These are phyloP conservation scores for Anguilla megastoma DNA, from an alignment of 2,797 vertebrate species.

Conservation along the genomic window DNA sequence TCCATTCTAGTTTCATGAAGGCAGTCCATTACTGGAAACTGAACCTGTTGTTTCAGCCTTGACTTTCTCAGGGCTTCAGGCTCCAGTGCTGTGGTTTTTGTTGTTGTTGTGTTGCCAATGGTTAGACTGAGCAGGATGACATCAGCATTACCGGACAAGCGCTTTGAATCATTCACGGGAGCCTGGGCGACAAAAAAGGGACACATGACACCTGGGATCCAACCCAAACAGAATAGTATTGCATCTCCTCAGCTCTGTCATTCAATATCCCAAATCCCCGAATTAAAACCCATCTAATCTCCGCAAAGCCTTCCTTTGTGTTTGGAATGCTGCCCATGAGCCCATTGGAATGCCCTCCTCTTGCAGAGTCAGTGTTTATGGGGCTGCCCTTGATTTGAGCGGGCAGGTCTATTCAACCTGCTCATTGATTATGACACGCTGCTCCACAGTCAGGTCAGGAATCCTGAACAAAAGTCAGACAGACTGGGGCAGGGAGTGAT, in stretches of 20 bases:
- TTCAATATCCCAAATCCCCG: slow-evolving; percentile 63
- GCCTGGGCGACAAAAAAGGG: slow-evolving; percentile 47
- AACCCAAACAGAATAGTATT: slow-evolving; percentile 52
- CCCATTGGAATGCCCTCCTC: slow-evolving; percentile 57
- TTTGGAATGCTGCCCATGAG: slow-evolving; percentile 62
- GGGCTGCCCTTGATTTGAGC: slow-evolving; percentile 50
- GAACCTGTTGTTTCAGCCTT: not conserved
- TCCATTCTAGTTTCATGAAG: not conserved
- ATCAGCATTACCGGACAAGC: slow-evolving; percentile 31
- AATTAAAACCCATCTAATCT: slow-evolving; percentile 64
- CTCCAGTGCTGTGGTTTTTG: not conserved
- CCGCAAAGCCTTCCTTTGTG: slow-evolving; percentile 68
- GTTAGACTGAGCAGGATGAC: slow-evolving; percentile 36
- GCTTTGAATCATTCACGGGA: slow-evolving; percentile 35
- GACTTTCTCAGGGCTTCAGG: not conserved
- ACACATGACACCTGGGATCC: slow-evolving; percentile 52
- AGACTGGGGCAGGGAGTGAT: not conserved
- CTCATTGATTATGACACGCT: slow-evolving; percentile 5
- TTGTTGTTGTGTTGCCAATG: slow-evolving; percentile 31
- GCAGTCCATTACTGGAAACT: not conserved
- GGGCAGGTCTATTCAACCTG: slow-evolving; percentile 42
- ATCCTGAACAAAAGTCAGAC: slow-evolving; percentile 13
- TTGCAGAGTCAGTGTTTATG: slow-evolving; percentile 53
- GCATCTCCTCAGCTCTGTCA: slow-evolving; percentile 51
- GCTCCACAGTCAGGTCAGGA: not conserved